Evolutionary conservation across 2,113 vertebrate species (phyloP).

Genomic region (Eubucco bourcierii): DNA sequence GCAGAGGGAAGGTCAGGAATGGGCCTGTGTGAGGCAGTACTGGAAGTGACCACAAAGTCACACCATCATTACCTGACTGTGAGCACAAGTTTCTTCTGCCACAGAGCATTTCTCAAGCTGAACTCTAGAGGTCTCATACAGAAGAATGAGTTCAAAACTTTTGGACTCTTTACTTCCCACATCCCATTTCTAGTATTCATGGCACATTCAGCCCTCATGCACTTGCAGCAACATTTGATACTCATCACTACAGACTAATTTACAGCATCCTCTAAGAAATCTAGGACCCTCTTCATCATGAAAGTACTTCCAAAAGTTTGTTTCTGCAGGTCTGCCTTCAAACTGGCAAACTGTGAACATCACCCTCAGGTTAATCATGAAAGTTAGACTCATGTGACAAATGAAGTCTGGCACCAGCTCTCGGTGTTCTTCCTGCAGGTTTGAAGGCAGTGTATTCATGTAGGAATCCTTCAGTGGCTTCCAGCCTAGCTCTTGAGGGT

Average conservation of each 20-base stretch:
- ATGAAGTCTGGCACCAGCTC: slow-evolving; percentile 76
- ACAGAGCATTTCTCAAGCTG: background rate
- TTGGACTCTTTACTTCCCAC: background rate
- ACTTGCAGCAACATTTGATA: background rate
- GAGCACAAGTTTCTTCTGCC: background rate
- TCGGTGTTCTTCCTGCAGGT: slow-evolving; percentile 77
- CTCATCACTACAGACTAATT: background rate
- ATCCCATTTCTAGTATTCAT: background rate
- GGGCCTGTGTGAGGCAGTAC: background rate
- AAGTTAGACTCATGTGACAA: background rate
- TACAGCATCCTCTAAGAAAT: background rate
- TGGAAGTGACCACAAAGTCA: background rate
- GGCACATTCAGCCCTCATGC: background rate
- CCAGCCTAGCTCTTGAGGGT: slow-evolving; percentile 90
- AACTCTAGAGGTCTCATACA: background rate
- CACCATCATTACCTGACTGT: background rate
- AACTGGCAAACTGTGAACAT: background rate
- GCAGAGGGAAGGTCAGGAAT: background rate
- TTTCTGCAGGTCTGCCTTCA: background rate
- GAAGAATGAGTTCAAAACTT: background rate
- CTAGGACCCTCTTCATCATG: background rate
- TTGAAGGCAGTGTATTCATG: slow-evolving; percentile 82
- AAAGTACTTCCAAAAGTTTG: background rate
- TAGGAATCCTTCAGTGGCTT: slow-evolving; percentile 90
- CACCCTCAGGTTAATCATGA: background rate